Conservation (phyloP, 2,888 invertebrate genomes). For the Yponomeuta plumbellus region DNA sequence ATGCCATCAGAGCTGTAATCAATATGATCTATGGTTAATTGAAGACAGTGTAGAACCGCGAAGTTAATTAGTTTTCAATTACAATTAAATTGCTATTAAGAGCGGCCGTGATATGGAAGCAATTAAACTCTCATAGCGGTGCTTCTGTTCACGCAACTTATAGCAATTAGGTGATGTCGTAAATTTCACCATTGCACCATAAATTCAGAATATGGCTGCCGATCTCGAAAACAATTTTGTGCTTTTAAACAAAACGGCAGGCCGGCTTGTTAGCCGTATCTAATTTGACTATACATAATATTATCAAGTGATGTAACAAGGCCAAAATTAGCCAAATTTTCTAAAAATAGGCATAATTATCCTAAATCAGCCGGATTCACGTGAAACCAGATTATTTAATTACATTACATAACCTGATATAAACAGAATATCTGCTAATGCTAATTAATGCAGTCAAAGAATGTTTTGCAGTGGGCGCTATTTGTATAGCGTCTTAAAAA, state of each 20-base stretch:
- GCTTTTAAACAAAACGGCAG: not conserved
- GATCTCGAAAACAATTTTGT: not conserved
- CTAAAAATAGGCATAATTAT: no score
- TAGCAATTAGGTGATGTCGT: conserved; percentile 28
- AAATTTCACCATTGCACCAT: conserved; percentile 22
- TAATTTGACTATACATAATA: not conserved
- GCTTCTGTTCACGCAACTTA: conserved; percentile 34
- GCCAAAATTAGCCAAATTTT: no score
- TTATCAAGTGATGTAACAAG: no score
- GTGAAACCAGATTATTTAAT: no score
- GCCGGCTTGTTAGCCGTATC: not conserved
- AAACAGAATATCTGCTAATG: no score
- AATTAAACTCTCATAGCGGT: conserved; percentile 40
- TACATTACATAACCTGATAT: no score
- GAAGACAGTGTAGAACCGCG: conserved; percentile 37
- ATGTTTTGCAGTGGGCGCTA: no score
- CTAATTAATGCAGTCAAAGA: no score
- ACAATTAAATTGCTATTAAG: conserved; percentile 47
- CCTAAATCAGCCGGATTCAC: no score
- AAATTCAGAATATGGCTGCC: not conserved
- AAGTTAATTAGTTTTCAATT: conserved; percentile 53
- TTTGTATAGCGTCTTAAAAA: no score
- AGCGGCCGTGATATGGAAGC: conserved; percentile 33
- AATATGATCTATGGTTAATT: conserved; percentile 48
- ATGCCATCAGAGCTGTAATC: conserved; percentile 32